Evolutionary conservation across 2,113 vertebrate genomes (phyloP), one percentile per base, ranked within the genome.

Genomic region (Crotalus horridus): DNA sequence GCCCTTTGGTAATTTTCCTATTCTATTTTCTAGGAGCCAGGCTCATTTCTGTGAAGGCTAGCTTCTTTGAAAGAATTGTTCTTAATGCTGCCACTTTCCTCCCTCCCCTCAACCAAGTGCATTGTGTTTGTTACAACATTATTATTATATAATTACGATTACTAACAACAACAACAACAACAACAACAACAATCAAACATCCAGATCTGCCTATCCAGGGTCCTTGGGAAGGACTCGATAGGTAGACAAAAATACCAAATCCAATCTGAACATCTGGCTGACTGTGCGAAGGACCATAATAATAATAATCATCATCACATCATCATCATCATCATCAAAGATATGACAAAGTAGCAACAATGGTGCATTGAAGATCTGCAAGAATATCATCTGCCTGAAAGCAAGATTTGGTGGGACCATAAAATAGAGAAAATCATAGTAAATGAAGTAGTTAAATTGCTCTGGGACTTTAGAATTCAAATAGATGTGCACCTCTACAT

Each of bases 11-110:
- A 87, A 89, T 91, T 93, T 91, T 55, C 87, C 24, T 86, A 91
- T 93, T 87, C 48, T 54, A 69, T 95, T 95, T 94, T 96, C 91
- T 11, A 89, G 6, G 3, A 93, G 26, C 46, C 20, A 90, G 48
- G 26, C n/a, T 74, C 54, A 86, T 85, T 85, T 56, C 88, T 64
- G 17, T 39, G 85, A 58, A 61, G 56, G 24, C 87, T 91, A 24
- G 1, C 61, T 88, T 91, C 56, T 69, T 5, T 5, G 29, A 91
- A 94, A 23, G 33, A 94, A 88, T 15, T 91, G 93, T 74, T 33
- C 93, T 93, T 95, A 53, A 1, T 58, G 24, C 51, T 92, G 33
- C 88, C 20, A 10, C 54, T 59, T 85, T 90, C 86, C 39, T 53
- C 48, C 17, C 3, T 81, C 74, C 33, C 7, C 33, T 81, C 6